Evolutionary conservation across 2,888 invertebrate species (phyloP).

Genomic region (Chrysina gloriosa): DNA sequence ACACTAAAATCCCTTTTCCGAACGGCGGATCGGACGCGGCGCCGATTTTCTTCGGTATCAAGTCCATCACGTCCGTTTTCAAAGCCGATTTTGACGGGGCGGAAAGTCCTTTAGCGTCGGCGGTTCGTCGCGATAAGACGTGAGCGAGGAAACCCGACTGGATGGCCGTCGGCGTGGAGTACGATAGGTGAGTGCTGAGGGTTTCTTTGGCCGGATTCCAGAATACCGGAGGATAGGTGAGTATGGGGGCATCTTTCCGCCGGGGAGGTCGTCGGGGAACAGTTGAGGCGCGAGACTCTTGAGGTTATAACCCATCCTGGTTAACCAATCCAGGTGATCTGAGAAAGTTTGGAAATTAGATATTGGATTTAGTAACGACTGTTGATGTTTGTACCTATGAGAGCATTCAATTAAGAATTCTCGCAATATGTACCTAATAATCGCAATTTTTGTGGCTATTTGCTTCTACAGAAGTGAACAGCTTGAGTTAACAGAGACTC

Average conservation of each 20-base stretch:
- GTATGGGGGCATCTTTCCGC: slow-evolving; percentile 76
- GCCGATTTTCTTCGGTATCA: slow-evolving; percentile 80
- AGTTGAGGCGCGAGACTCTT: slow-evolving; percentile 89
- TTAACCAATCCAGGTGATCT: slow-evolving; percentile 91
- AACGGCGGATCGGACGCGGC: slow-evolving; percentile 90
- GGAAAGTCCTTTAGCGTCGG: slow-evolving; percentile 79
- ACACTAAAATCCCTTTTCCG: slow-evolving; percentile 87
- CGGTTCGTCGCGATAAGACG: slow-evolving; percentile 81
- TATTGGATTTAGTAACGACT: too few species aligned
- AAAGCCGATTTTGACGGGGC: slow-evolving; percentile 84
- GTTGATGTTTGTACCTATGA: too few species aligned
- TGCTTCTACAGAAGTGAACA: too few species aligned
- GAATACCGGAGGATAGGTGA: too few species aligned
- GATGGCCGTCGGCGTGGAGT: slow-evolving; percentile 70
- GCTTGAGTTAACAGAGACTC: too few species aligned
- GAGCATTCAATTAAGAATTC: too few species aligned
- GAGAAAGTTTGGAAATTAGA: too few species aligned
- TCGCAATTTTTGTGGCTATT: too few species aligned
- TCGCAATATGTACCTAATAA: too few species aligned
- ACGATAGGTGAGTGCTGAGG: slow-evolving; percentile 67
- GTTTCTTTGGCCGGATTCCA: slow-evolving; percentile 67
- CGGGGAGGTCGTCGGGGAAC: slow-evolving; percentile 76
- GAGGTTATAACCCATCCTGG: slow-evolving; percentile 85
- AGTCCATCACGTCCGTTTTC: slow-evolving; percentile 81
- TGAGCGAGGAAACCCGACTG: slow-evolving; percentile 88